phyloP scores from a whole-genome alignment of 2,888 invertebrate species.

The Melieria crassipennis region DNA sequence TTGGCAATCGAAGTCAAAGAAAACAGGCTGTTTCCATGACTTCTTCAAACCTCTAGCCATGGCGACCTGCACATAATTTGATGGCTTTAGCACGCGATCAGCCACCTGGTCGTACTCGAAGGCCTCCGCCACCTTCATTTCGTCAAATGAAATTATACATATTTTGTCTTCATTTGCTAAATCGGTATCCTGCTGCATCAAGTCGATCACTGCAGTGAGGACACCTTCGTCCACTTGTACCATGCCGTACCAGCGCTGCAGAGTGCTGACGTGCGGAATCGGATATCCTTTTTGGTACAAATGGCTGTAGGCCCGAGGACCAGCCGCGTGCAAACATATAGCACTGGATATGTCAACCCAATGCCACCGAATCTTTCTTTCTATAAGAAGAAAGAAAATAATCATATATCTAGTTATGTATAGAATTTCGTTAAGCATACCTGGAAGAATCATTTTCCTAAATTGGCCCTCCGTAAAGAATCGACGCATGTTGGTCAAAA shows the following conservation, averaged over 20 bases:
- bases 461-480: background rate
- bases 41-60: no score
- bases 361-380: background rate
- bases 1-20: background rate
- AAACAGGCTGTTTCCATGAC: no score
- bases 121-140: no score
- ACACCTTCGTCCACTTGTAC: background rate
- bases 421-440: background rate
- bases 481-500: no score
- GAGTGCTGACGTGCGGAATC: background rate
- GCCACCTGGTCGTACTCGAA: no score
- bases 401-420: no score
- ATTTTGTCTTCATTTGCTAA: no score
- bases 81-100: no score
- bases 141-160: no score
- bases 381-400: background rate
- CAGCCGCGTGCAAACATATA: background rate
- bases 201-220: background rate
- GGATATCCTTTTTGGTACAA: no score
- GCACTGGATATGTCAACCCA: background rate
- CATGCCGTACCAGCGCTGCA: background rate
- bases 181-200: no score
- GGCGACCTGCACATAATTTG: no score
- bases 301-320: background rate
- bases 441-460: background rate